Evolutionary conservation across 2,113 vertebrate genomes (phyloP).

Genomic region (Brachirus orientalis): DNA sequence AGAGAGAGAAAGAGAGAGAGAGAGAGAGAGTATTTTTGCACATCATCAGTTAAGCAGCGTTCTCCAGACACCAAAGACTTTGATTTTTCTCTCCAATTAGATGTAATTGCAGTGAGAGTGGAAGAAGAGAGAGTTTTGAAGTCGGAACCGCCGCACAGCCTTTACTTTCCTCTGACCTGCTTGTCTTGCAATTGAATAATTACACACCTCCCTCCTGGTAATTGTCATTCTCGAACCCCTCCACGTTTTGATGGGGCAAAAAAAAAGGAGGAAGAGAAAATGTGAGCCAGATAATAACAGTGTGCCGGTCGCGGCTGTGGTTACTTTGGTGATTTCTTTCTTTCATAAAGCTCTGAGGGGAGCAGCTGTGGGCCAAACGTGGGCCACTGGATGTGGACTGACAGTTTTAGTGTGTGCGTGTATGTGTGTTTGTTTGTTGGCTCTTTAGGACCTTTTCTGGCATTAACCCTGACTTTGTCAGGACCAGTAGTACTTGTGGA

Average conservation of each 20-base stretch:
- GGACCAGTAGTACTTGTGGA: too few species aligned
- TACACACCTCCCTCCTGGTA: conserved; percentile 75
- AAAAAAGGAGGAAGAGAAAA: conserved; percentile 61
- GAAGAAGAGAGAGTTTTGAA: conserved; percentile 69
- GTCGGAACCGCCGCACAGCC: conserved; percentile 56
- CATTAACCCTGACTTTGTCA: too few species aligned
- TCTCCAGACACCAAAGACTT: conserved; percentile 74
- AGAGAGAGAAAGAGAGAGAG: conserved; percentile 9
- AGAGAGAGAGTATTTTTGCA: conserved; percentile 57
- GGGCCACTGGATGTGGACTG: conserved; percentile 44
- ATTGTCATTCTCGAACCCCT: conserved; percentile 75
- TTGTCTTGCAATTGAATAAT: conserved; percentile 80
- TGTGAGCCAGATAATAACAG: conserved; percentile 77
- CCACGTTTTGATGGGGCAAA: conserved; percentile 69
- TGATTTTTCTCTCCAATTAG: conserved; percentile 77
- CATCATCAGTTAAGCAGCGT: conserved; percentile 68
- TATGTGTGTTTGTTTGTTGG: not conserved
- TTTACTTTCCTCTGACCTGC: conserved; percentile 77
- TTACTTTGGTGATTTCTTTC: conserved; percentile 76
- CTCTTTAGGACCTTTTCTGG: too few species aligned
- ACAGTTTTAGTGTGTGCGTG: conserved; percentile 33
- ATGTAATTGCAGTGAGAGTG: conserved; percentile 79
- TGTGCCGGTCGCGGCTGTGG: conserved; percentile 62
- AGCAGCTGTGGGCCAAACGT: conserved; percentile 36
- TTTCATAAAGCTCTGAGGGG: conserved; percentile 59